These are phyloP conservation scores for Dolichotis patagonum DNA, from an alignment of 2,113 vertebrate genomes.

Conservation along the genomic window DNA sequence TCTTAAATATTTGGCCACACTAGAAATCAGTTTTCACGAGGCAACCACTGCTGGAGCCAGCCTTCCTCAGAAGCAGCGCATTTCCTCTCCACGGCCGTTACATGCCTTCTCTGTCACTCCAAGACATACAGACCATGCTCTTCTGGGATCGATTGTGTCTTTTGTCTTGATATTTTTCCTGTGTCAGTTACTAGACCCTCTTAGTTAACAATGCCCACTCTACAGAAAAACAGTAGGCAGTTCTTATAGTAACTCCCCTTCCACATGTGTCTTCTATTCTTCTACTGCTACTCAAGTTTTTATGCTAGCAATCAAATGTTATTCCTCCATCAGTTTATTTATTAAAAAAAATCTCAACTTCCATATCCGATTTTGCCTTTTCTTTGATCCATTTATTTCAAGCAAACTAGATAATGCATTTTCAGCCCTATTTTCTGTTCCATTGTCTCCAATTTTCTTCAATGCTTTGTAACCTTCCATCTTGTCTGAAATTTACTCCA, in stretches of 20 bases:
- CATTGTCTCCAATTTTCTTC: not conserved
- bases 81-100: not conserved
- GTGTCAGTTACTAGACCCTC: not conserved
- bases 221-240: not conserved
- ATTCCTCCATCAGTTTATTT: not conserved
- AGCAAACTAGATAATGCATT: not conserved
- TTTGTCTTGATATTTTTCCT: not conserved
- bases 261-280: not conserved
- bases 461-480: not conserved
- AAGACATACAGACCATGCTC: not conserved
- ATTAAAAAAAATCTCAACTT: not conserved
- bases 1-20: constrained; percentile 14
- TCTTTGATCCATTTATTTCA: not conserved
- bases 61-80: not conserved
- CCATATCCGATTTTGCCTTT: not conserved
- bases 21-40: not conserved
- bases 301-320: not conserved
- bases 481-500: not conserved
- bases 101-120: not conserved
- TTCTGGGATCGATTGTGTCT: not conserved
- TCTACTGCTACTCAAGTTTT: not conserved
- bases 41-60: not conserved
- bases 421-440: not conserved
- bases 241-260: not conserved
- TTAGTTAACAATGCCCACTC: not conserved